phyloP scores from a whole-genome alignment of 2,113 vertebrate species.

The Aleadryas rufinucha region DNA sequence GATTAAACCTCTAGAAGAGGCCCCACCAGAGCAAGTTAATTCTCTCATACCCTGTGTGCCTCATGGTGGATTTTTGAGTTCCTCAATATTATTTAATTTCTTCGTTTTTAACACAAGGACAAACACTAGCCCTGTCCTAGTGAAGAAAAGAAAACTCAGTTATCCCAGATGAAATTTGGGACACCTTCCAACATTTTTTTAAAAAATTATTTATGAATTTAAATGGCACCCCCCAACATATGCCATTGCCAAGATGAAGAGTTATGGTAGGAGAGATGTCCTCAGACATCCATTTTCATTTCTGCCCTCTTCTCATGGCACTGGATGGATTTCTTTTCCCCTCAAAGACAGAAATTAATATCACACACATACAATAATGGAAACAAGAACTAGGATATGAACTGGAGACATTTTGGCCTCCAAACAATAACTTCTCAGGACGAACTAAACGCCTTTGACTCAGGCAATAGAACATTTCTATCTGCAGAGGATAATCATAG shows the following conservation, averaged over 20 bases:
- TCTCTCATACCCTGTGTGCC: background rate
- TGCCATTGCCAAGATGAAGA: background rate
- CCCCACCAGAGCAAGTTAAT: background rate
- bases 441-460: slow-evolving; percentile 28
- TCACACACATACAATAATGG: slow-evolving; percentile 4
- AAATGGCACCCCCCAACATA: background rate
- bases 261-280: background rate
- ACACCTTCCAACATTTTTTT: background rate
- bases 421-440: slow-evolving; percentile 63
- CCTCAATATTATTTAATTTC: background rate
- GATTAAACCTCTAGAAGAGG: background rate
- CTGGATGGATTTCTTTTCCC: background rate
- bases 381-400: slow-evolving; percentile 54
- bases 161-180: background rate
- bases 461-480: slow-evolving; percentile 15
- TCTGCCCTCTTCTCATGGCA: background rate
- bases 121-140: background rate
- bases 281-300: background rate
- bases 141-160: background rate
- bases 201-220: background rate
- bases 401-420: slow-evolving; percentile 62
- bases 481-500: background rate
- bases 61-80: background rate
- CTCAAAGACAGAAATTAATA: slow-evolving; percentile 60
- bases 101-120: background rate